Conservation (phyloP, 2,888 invertebrate species). For the Zhuqinia jingwanae region DNA sequence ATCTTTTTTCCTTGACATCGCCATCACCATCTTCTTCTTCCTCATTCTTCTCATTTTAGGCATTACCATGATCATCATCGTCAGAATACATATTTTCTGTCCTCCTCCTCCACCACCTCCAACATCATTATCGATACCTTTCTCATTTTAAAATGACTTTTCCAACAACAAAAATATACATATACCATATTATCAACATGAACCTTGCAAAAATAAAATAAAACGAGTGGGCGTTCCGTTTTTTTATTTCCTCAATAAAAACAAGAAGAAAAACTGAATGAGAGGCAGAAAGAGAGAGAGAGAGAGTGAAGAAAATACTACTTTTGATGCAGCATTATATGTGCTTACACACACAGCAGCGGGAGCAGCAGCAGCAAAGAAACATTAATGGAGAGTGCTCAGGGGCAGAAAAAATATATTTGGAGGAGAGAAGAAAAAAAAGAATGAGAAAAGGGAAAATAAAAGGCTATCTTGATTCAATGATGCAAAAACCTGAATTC, state of each 20-base stretch:
- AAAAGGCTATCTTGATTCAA: conserved; percentile 47
- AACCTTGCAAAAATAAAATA: neutral
- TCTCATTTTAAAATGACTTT: neutral
- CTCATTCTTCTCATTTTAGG: neutral
- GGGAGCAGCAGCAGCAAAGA: too few relatives aligned
- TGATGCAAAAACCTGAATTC: conserved; percentile 42
- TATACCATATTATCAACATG: too few relatives aligned
- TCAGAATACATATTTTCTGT: neutral
- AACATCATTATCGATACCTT: conserved; percentile 31
- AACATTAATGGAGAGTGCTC: neutral
- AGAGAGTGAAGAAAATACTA: neutral
- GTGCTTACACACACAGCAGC: too few relatives aligned
- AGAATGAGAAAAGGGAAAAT: conserved; percentile 1
- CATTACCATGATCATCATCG: neutral
- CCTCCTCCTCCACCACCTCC: neutral
- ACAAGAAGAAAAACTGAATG: neutral
- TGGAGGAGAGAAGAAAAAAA: neutral
- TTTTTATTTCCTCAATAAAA: neutral
- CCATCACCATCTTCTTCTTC: neutral
- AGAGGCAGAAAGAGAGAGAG: too few relatives aligned
- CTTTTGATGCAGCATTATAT: too few relatives aligned
- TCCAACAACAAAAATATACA: neutral
- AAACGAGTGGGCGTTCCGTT: neutral
- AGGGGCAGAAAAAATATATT: neutral
- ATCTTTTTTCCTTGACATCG: conserved; percentile 2